These are phyloP conservation scores for Hirtodrosophila trivittata DNA, from an alignment of 2,888 invertebrate species.

Conservation along the genomic window DNA sequence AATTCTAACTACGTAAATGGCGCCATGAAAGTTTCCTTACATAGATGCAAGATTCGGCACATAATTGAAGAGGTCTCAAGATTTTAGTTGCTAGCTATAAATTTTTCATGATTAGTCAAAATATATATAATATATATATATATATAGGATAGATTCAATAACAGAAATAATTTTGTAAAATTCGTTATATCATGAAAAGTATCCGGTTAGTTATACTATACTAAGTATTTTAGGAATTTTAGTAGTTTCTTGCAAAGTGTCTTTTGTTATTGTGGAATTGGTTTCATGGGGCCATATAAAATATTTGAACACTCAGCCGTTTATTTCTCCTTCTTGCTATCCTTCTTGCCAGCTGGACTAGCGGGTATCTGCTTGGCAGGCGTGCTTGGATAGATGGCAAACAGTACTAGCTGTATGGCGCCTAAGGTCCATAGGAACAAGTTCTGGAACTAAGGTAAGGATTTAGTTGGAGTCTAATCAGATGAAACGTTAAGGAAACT, in stretches of 20 bases:
- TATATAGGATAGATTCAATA: no score
- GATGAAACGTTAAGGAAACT: slow-evolving; percentile 35
- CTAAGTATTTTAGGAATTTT: no score
- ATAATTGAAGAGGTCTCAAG: neutral
- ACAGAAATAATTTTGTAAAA: no score
- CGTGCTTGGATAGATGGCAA: slow-evolving; percentile 88
- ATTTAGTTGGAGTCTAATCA: neutral
- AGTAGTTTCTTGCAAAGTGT: no score
- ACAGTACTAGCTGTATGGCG: slow-evolving; percentile 87
- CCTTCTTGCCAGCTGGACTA: slow-evolving; percentile 32
- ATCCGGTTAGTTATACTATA: no score
- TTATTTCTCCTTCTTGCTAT: slow-evolving; percentile 74
- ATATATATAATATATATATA: no score
- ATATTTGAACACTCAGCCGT: slow-evolving; percentile 16
- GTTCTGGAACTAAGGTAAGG: slow-evolving; percentile 88
- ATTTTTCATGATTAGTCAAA: no score
- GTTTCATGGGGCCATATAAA: slow-evolving; percentile 25
- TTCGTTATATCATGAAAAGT: no score
- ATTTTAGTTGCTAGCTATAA: neutral
- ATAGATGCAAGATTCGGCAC: neutral
- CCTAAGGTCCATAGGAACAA: slow-evolving; percentile 87
- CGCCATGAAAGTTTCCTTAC: neutral
- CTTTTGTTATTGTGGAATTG: slow-evolving; percentile 1
- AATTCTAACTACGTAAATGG: slow-evolving; percentile 23
- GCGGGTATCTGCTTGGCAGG: slow-evolving; percentile 72